Conservation (phyloP, 2,888 invertebrate species). For the Artemia sinica region DNA sequence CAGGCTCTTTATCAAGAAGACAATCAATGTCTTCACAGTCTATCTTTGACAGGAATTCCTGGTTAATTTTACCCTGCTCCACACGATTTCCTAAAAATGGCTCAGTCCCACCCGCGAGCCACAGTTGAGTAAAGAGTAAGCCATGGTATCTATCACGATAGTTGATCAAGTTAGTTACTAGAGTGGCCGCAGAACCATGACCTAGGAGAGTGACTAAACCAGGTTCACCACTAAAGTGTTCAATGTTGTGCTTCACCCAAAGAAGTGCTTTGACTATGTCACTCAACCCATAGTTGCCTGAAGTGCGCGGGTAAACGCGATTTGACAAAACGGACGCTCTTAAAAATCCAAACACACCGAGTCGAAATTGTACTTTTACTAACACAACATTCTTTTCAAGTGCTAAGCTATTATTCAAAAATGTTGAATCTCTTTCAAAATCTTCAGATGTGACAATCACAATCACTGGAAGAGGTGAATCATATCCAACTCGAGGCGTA, state of each 20-base stretch:
- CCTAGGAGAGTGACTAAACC: constrained; percentile 61
- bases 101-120: background rate
- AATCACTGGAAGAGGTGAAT: constrained; percentile 59
- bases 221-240: constrained; percentile 64
- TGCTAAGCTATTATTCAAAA: background rate
- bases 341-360: constrained; percentile 30
- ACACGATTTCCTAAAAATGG: background rate
- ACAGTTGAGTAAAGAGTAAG: background rate
- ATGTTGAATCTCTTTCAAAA: constrained; percentile 4
- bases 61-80: constrained; percentile 9
- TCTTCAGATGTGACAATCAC: constrained; percentile 52
- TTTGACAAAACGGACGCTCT: constrained; percentile 40
- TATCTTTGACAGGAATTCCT: background rate
- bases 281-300: constrained; percentile 69
- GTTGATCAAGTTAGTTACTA: constrained; percentile 49
- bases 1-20: background rate
- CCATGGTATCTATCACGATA: background rate
- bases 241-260: constrained; percentile 65
- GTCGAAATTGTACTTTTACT: constrained; percentile 16
- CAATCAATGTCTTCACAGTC: background rate
- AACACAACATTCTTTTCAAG: constrained; percentile 15
- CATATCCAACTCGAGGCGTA: constrained; percentile 59
- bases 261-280: constrained; percentile 56
- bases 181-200: constrained; percentile 65
- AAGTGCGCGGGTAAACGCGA: constrained; percentile 50